Evolutionary conservation across 2,113 vertebrate genomes (phyloP), one percentile per base, ranked within the genome.

Genomic region (Steatornis caripensis): DNA sequence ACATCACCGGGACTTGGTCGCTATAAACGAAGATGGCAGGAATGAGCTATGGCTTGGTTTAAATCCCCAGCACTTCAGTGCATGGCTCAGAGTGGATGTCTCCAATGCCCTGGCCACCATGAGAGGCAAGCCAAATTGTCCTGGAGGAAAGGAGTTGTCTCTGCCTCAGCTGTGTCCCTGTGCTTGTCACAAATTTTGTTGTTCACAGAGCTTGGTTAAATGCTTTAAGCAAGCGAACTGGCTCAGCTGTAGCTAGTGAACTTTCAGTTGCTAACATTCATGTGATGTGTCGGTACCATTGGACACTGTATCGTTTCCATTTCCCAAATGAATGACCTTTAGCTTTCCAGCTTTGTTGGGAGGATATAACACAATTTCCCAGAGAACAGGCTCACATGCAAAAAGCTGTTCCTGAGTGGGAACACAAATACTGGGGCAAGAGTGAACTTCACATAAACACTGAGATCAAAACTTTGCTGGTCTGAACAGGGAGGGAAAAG

Each of bases 321-420:
- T 96, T 96, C 90, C 90, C 89, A 94, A 91, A 92, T 53, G 53
- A 75, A n/a, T 78, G 94, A 96, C 95, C 96, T 97, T 89, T 86
- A 70, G 57, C 49, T 79, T 70, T 87, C 62, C 61, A 69, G 55
- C 76, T 89, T 92, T 95, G 76, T 82, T 69, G 54, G 84, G 81
- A 95, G 95, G 91, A 92, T 96, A 54, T 91, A 96, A 72, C 88
- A 94, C 90, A 64, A 69, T 32, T 94, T 95, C 93, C 92, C 79
- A 87, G 57, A 93, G 95, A 96, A 92, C 6, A 75, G 4, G 10
- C 49, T 93, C 7, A 13, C 39, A 71, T 69, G 88, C 86, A 90
- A 60, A 96, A 88, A 92, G 20, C 74, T 84, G 88, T 86, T 92
- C 90, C 96, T 95, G 92, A 95, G 53, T 70, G 39, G 69, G 90